These are phyloP conservation scores for Thamnophis sirtalis DNA, from an alignment of 2,113 vertebrate species.

Conservation along the genomic window DNA sequence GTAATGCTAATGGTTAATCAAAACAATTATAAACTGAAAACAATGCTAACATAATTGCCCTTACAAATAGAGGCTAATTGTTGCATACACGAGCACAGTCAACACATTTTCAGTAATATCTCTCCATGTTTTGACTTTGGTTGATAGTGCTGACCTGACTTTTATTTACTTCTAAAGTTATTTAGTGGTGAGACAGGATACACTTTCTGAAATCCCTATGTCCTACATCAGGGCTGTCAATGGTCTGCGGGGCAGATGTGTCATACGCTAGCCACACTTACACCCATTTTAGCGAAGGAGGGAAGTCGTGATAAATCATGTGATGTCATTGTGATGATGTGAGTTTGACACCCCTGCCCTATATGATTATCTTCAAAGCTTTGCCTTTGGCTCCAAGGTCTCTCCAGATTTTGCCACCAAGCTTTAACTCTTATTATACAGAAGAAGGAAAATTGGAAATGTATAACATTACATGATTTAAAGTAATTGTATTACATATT, in stretches of 20 bases:
- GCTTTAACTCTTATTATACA: background rate
- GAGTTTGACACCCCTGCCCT: background rate
- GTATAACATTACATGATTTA: background rate
- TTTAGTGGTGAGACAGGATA: background rate
- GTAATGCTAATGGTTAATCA: background rate
- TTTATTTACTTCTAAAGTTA: background rate
- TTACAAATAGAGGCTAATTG: background rate
- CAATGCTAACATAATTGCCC: background rate
- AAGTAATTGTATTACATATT: background rate
- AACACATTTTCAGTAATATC: background rate
- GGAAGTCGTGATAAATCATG: too few relatives aligned
- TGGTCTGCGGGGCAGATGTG: too few relatives aligned
- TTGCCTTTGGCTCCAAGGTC: background rate
- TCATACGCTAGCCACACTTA: too few relatives aligned
- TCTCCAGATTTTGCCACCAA: background rate
- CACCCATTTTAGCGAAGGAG: too few relatives aligned
- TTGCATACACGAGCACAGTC: background rate
- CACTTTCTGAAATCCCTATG: background rate
- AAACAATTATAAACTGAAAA: background rate
- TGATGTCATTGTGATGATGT: too few relatives aligned
- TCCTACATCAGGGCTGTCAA: too few relatives aligned
- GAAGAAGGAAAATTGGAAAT: background rate
- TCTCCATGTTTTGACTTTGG: background rate
- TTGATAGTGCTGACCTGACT: background rate
- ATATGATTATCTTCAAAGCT: background rate